Conservation (phyloP, 2,113 vertebrate species). For the Oncorhynchus masou region DNA sequence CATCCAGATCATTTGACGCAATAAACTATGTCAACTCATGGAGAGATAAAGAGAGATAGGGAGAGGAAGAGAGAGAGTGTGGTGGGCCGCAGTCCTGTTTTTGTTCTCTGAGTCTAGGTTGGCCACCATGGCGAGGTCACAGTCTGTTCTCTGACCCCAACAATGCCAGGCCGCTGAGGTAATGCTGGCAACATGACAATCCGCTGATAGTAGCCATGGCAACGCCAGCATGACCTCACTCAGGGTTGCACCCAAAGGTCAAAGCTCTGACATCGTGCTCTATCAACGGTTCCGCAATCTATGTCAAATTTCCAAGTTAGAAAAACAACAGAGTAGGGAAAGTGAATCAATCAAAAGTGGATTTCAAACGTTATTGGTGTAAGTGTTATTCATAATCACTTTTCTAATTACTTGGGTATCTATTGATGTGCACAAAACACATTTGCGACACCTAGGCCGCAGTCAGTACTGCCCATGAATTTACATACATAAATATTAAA, state of each 20-base stretch:
- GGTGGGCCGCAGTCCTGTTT: constrained; percentile 38
- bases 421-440: background rate
- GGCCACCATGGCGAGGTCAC: constrained; percentile 68
- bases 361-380: background rate
- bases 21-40: background rate
- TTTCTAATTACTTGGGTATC: background rate
- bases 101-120: constrained; percentile 58
- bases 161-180: constrained; percentile 78
- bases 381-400: constrained; percentile 1
- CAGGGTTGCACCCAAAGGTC: constrained; percentile 77
- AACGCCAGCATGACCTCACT: constrained; percentile 75
- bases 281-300: constrained; percentile 28
- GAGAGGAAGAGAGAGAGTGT: no score
- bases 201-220: constrained; percentile 75
- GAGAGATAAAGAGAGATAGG: no score
- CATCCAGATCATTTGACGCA: background rate
- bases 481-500: background rate
- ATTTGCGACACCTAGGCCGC: background rate
- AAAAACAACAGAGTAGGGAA: constrained; percentile 17
- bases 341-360: constrained; percentile 1
- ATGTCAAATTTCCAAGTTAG: constrained; percentile 52
- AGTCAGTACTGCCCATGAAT: background rate
- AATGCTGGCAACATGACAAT: constrained; percentile 67
- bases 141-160: constrained; percentile 73
- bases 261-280: constrained; percentile 50